Percentiles rank a stretch among this genome's conserved stretches.
phyloP scores from a whole-genome alignment of 2,888 invertebrate genomes.

The Archaeoteleia sp. region DNA sequence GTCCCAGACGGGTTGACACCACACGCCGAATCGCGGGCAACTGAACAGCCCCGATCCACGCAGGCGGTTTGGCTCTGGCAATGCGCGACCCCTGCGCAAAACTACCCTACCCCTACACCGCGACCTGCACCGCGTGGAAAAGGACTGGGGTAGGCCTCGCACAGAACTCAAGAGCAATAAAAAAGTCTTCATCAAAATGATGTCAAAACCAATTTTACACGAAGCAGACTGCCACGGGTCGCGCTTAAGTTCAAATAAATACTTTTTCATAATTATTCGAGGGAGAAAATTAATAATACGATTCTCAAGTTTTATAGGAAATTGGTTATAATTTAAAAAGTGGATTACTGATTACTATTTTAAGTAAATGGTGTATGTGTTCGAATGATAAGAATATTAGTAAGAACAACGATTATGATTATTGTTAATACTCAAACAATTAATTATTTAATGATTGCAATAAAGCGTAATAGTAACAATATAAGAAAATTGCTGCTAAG shows the following conservation, averaged over 20 bases:
- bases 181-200: conserved; percentile 26
- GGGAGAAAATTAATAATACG: too few relatives aligned
- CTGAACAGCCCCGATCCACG: conserved; percentile 52
- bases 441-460: too few relatives aligned
- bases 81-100: conserved; percentile 54
- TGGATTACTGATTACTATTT: too few relatives aligned
- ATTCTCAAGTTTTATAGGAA: too few relatives aligned
- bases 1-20: conserved; percentile 43
- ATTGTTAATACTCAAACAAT: too few relatives aligned
- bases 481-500: too few relatives aligned
- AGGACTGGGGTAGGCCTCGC: conserved; percentile 49
- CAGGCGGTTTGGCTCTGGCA: conserved; percentile 47
- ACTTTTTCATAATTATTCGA: too few relatives aligned
- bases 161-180: conserved; percentile 19
- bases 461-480: too few relatives aligned
- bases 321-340: too few relatives aligned
- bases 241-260: background rate
- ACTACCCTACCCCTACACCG: conserved; percentile 50
- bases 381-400: too few relatives aligned
- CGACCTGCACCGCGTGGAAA: conserved; percentile 51
- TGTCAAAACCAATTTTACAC: background rate
- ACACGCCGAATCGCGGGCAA: conserved; percentile 55
- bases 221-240: background rate
- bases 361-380: too few relatives aligned
- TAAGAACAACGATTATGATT: too few relatives aligned